Base-by-base conservation (phyloP, 2,113 vertebrate species). In the Acrocephalus arundinaceus region DNA sequence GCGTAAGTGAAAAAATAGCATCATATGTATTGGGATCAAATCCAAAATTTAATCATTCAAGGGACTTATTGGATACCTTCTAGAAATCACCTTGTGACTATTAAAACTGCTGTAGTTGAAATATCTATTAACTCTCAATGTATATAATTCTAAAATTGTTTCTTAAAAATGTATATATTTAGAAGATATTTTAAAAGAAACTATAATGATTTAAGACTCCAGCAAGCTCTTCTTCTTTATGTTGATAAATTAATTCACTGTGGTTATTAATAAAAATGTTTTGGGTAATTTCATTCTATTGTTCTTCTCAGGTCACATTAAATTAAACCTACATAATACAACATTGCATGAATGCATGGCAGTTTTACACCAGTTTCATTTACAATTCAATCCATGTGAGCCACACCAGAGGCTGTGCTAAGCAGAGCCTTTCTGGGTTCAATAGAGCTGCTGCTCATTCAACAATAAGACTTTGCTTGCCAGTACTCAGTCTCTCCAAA, bases 401-500 rank as follows among this genome's bases (percentile, higher is more conserved):
- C 45, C 51, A 87, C 59, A 87, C 41, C 51, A 94, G 86, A 93
- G 68, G 23, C 72, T 66, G 30, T 86, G 49, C 63, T 91, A 86
- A 82, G 35, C 45, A 76, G 11, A 90, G 70, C 7, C 24, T 89
- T 92, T 87, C 72, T 68, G 55, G 27, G 61, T 86, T 96, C 91
- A 73, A 93, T 94, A 94, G n/a, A 73, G 35, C n/a, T 46, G 49
- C 33, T 94, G 37, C 41, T 95, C 62, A 79, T 63, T 89, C 81
- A 93, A 54, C 57, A 96, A 7, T 74, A 63, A 83, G 61, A 89
- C n/a, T 96, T 94, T 55, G 39, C 49, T 93, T 93, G 61, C 74
- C 45, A 87, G n/a, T 48, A 82, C 37, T 77, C 74, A 35, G 28
- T 85, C 20, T 91, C 35, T 94, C 54, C n/a, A 96, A 95, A 96